Conservation (phyloP, 2,113 vertebrate genomes). For the Philantomba maxwellii region DNA sequence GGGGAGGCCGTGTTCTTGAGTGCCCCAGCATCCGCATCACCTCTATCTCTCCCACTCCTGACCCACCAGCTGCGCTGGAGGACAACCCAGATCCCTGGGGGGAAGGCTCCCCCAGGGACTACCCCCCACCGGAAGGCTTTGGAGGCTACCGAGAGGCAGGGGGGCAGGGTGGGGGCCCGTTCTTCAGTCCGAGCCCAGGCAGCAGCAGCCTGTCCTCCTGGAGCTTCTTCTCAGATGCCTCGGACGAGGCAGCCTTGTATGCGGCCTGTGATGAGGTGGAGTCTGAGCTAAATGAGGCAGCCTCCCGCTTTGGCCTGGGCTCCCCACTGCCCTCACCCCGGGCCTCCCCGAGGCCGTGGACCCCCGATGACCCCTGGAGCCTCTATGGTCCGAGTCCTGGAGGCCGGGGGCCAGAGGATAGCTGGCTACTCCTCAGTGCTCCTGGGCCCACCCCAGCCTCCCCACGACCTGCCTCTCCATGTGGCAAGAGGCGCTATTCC, state of each 20-base stretch:
- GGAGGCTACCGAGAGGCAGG: slow-evolving; percentile 84
- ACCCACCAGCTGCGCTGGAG: slow-evolving; percentile 65
- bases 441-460: slow-evolving; percentile 73
- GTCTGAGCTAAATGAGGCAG: slow-evolving; percentile 84
- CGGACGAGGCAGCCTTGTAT: slow-evolving; percentile 86
- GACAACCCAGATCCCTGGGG: slow-evolving; percentile 77
- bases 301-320: slow-evolving; percentile 83
- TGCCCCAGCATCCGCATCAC: slow-evolving; percentile 96
- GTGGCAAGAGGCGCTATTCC: slow-evolving; percentile 87
- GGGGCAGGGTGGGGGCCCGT: slow-evolving; percentile 62
- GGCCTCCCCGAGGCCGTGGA: slow-evolving; percentile 75
- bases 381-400: slow-evolving; percentile 66
- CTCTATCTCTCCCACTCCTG: slow-evolving; percentile 86
- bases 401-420: slow-evolving; percentile 69
- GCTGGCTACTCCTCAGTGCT: slow-evolving; percentile 70
- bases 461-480: slow-evolving; percentile 87
- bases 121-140: slow-evolving; percentile 88
- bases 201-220: slow-evolving; percentile 91
- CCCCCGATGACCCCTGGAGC: slow-evolving; percentile 66
- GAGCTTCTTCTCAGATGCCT: slow-evolving; percentile 88
- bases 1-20: slow-evolving; percentile 85
- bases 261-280: slow-evolving; percentile 90
- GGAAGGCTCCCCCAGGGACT: slow-evolving; percentile 82
- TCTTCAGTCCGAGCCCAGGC: slow-evolving; percentile 89
- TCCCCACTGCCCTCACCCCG: slow-evolving; percentile 78